phyloP scores from a whole-genome alignment of 2,888 invertebrate genomes.

The Apotomis capreana region DNA sequence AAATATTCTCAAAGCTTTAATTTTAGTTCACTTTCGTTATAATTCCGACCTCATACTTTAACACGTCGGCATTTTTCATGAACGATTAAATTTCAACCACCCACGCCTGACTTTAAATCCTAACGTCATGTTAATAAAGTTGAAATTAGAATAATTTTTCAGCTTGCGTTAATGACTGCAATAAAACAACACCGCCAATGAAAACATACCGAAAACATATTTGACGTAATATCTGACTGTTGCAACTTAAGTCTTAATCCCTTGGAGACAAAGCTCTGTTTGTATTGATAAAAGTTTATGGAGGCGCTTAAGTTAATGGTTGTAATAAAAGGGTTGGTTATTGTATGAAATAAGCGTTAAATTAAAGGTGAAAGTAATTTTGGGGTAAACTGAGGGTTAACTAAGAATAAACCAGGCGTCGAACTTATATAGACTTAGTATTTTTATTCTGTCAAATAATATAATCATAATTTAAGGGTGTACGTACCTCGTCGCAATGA shows the following conservation, averaged over 20 bases:
- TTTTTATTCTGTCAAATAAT: no score
- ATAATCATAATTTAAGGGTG: no score
- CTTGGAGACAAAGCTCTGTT: not conserved
- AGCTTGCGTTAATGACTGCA: slow-evolving; percentile 34
- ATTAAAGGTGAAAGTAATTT: slow-evolving; percentile 9
- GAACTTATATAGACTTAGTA: not conserved
- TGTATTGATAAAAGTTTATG: not conserved
- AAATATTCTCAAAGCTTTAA: not conserved
- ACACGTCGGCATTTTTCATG: slow-evolving; percentile 18
- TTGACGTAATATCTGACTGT: not conserved
- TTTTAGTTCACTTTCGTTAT: not conserved
- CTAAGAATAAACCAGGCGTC: not conserved
- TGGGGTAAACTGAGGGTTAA: not conserved
- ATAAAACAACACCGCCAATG: slow-evolving; percentile 33
- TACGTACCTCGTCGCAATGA: no score
- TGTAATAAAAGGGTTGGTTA: slow-evolving; percentile 27
- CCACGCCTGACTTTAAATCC: not conserved
- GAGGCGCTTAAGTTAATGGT: slow-evolving; percentile 6
- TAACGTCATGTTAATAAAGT: not conserved
- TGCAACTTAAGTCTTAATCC: not conserved
- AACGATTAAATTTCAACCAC: not conserved
- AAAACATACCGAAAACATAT: slow-evolving; percentile 24
- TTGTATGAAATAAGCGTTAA: slow-evolving; percentile 34
- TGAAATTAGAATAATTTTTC: not conserved
- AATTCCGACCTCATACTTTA: not conserved